These are phyloP conservation scores for Apamea monoglypha DNA, from an alignment of 2,888 invertebrate genomes.

Conservation along the genomic window DNA sequence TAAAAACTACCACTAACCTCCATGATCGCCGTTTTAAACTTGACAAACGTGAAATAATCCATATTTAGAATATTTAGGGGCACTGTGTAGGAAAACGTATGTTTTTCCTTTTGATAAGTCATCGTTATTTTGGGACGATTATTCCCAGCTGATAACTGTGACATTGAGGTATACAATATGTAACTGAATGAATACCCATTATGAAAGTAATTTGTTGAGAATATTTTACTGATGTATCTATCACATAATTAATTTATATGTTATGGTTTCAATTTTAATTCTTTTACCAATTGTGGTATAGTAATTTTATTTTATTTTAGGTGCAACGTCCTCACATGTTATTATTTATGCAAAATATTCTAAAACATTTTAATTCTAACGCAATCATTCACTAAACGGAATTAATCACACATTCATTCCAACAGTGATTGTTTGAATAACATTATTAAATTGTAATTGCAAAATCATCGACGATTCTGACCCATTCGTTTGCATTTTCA, in stretches of 20 bases:
- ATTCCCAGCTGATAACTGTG: background rate
- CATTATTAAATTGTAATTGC: too few relatives aligned
- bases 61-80: background rate
- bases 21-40: constrained; percentile 1
- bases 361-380: background rate
- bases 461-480: background rate
- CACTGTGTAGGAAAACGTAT: constrained; percentile 7
- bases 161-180: too few relatives aligned
- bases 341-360: too few relatives aligned
- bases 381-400: background rate
- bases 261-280: too few relatives aligned
- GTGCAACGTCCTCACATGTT: too few relatives aligned
- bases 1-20: background rate
- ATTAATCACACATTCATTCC: background rate
- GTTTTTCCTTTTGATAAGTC: constrained; percentile 33
- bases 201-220: too few relatives aligned
- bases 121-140: background rate
- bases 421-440: background rate
- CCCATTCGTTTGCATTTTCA: background rate
- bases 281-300: too few relatives aligned
- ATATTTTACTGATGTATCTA: too few relatives aligned
- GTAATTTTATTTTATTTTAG: too few relatives aligned
- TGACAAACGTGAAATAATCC: background rate
- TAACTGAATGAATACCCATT: too few relatives aligned
- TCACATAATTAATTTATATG: too few relatives aligned